These are phyloP conservation scores for Mormyrus iriodes DNA, from an alignment of 2,113 vertebrate species.

Conservation along the genomic window DNA sequence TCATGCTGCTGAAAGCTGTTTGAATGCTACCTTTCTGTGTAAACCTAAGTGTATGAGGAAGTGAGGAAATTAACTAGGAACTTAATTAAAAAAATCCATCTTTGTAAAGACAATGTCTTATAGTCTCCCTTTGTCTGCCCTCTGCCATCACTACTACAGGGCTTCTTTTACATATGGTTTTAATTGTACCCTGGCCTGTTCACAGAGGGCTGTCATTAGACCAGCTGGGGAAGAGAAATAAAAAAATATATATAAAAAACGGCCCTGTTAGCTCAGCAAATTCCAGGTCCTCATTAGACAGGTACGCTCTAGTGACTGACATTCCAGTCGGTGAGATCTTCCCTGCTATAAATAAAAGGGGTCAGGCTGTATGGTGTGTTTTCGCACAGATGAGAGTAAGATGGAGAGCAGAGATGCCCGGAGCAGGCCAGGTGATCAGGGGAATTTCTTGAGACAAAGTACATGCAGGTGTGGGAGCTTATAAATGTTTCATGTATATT, in stretches of 20 bases:
- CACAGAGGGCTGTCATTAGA: neutral
- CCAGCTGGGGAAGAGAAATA: neutral
- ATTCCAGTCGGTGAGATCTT: neutral
- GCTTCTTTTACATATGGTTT: conserved; percentile 4
- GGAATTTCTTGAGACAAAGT: neutral
- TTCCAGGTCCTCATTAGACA: conserved; percentile 5
- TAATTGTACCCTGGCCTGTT: conserved; percentile 3
- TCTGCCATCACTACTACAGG: neutral
- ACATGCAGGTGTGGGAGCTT: neutral
- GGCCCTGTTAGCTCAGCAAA: neutral
- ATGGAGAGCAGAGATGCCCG: neutral
- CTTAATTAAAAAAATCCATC: neutral
- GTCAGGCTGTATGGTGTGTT: neutral
- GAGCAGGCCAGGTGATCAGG: neutral
- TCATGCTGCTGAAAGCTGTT: neutral
- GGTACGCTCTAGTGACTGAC: neutral
- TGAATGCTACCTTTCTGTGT: neutral
- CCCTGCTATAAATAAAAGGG: neutral
- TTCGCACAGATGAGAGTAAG: neutral
- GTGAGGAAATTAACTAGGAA: neutral
- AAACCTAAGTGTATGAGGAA: neutral
- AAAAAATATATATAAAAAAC: neutral
- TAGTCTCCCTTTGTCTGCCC: neutral
- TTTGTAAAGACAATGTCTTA: neutral
- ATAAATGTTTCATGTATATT: neutral